Base-by-base conservation (phyloP, 2,113 vertebrate species). In the Riparia riparia region DNA sequence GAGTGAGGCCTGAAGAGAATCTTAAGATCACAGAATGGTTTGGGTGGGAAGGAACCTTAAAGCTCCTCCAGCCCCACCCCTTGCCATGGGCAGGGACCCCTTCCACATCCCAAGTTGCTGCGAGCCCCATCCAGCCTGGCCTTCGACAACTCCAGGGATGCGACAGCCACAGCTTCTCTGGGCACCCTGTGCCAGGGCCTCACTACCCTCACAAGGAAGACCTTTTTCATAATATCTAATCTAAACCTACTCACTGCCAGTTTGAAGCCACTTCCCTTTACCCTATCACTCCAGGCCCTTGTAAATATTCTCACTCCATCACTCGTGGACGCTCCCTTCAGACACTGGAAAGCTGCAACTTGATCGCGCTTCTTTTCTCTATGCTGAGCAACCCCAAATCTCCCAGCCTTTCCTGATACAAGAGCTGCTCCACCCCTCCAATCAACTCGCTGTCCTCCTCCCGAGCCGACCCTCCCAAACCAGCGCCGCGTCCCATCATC, bases 391-490 rank as follows among this genome's bases (percentile, higher is more conserved):
- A 18, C 0, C 20, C 41, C 14, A 41, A 5, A 5, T 34, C 17
- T 5, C 54, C 25, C 53, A 28, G 18, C 10, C 32, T 29, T 20
- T 17, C 44, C 32, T 24, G 53, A 12, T 2, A 6, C 0, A 5
- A 16, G 29, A 45, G 34, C 34, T 14, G 16, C 53, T 29, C 53
- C 53, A 14, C 3, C 45, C 28, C 53, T 51, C 8, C 24, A 4
- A n/a, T 3, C 32, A 17, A 1, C 15, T 13, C 34, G 6, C 20
- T 2, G 19, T 2, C 20, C 51, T 29, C 10, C 29, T 6, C 14
- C 24, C 14, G 2, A 1, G 3, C 1, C 1, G 2, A 13, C 1
- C 17, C 8, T 7, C 15, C 28, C 3, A 5, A 5, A 11, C 0
- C 39, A 7, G 3, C 9, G 3, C 51, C 31, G 10, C 31, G 0